phyloP scores from a whole-genome alignment of 2,113 vertebrate species.

The Grallaria varia region DNA sequence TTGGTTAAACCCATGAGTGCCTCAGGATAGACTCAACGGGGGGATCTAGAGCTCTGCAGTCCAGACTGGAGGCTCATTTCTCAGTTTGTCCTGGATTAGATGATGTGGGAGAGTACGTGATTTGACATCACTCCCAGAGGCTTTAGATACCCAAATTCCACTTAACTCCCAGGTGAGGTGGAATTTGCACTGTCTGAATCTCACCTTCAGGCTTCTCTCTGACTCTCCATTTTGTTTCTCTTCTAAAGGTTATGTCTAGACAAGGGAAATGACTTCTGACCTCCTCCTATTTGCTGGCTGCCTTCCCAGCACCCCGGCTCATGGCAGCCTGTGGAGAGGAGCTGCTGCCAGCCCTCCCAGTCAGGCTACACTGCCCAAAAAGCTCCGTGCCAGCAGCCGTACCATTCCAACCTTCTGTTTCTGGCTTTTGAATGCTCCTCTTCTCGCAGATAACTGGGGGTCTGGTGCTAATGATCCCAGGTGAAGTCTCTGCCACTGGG shows the following conservation, averaged over 20 bases:
- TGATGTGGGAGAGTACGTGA: neutral
- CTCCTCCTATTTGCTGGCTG: neutral
- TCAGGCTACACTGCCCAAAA: neutral
- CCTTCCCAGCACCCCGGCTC: neutral
- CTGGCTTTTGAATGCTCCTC: neutral
- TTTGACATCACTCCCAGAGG: constrained; percentile 17
- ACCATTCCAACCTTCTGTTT: neutral
- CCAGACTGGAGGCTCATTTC: neutral
- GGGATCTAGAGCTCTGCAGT: neutral
- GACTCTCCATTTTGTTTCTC: constrained; percentile 41
- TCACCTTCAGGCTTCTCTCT: neutral
- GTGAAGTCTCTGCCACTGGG: neutral
- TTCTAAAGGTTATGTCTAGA: constrained; percentile 58
- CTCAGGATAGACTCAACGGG: neutral
- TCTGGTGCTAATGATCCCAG: neutral
- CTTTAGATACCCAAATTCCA: constrained; percentile 55
- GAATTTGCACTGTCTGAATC: constrained; percentile 55
- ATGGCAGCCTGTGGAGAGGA: neutral
- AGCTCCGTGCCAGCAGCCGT: neutral
- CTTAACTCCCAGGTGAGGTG: constrained; percentile 25
- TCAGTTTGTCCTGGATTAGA: neutral
- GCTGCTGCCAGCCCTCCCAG: neutral
- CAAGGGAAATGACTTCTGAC: constrained; percentile 1
- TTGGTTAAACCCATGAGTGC: neutral
- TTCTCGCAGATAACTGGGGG: neutral